Evolutionary conservation across 2,113 vertebrate species (phyloP).

Genomic region (Sorex araneus): DNA sequence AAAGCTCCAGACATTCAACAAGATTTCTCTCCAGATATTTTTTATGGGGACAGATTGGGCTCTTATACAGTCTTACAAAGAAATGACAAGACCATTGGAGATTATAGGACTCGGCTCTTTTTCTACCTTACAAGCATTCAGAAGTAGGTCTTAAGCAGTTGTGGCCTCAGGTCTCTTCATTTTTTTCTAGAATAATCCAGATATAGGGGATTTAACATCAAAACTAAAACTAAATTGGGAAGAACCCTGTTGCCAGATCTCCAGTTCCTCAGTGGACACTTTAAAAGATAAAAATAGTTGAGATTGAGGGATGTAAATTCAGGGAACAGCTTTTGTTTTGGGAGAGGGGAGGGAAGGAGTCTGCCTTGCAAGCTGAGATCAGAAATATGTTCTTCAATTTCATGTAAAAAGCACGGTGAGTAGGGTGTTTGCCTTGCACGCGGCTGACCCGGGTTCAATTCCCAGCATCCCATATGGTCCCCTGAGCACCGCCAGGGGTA

Average conservation of each 20-base stretch:
- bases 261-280: not conserved
- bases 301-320: too few species aligned
- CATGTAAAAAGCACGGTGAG: too few species aligned
- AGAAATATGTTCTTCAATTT: too few species aligned
- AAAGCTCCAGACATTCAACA: not conserved
- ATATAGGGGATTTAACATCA: not conserved
- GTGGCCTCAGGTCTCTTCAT: not conserved
- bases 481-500: too few species aligned
- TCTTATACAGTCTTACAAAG: not conserved
- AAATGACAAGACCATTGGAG: not conserved
- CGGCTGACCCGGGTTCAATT: too few species aligned
- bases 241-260: not conserved
- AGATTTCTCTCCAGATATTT: not conserved
- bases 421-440: too few species aligned
- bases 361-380: too few species aligned
- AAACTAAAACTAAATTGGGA: not conserved
- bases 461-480: too few species aligned
- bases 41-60: not conserved
- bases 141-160: not conserved
- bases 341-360: too few species aligned
- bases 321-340: too few species aligned
- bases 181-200: not conserved
- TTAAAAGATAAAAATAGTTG: not conserved
- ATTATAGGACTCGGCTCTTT: not conserved
- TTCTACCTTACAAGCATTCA: not conserved